phyloP scores from a whole-genome alignment of 1,140 invertebrate species.

The Drosophila tsacasi region DNA sequence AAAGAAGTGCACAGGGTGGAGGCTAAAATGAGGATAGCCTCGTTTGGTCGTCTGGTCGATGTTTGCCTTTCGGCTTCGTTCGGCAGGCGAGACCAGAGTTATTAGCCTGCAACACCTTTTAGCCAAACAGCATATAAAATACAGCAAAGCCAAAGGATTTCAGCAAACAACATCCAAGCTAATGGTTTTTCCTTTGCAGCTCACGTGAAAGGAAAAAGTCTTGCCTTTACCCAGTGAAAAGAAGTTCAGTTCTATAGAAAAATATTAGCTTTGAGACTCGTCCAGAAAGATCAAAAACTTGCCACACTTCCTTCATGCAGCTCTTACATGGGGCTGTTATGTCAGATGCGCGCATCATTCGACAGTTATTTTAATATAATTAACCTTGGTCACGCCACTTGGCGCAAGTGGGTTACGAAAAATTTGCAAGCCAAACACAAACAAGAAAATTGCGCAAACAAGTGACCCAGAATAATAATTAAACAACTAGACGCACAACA shows the following conservation, averaged over 20 bases:
- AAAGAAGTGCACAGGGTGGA: background rate
- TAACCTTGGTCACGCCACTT: constrained; percentile 77
- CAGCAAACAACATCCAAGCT: constrained; percentile 52
- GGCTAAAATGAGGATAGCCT: constrained; percentile 19
- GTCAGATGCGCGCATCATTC: constrained; percentile 37
- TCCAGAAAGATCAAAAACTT: constrained; percentile 9
- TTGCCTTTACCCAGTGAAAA: background rate
- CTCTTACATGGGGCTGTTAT: constrained; percentile 22
- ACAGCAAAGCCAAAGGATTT: constrained; percentile 35
- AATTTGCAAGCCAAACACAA: constrained; percentile 56
- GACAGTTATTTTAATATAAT: constrained; percentile 68
- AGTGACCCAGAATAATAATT: constrained; percentile 59
- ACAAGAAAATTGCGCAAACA: constrained; percentile 46
- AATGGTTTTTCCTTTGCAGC: constrained; percentile 19
- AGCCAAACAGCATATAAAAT: constrained; percentile 25
- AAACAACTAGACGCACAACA: constrained; percentile 31
- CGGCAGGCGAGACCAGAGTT: constrained; percentile 63
- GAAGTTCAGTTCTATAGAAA: background rate
- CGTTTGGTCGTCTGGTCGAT: constrained; percentile 28
- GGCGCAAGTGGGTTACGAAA: constrained; percentile 69
- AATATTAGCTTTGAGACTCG: background rate
- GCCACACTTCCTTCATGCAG: constrained; percentile 19
- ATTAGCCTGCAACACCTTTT: constrained; percentile 77
- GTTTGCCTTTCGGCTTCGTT: constrained; percentile 67
- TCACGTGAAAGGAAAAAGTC: constrained; percentile 30